Evolutionary conservation across 2,888 invertebrate genomes (phyloP), one percentile per base, ranked within the genome.

Genomic region (Luffia ferchaultella): DNA sequence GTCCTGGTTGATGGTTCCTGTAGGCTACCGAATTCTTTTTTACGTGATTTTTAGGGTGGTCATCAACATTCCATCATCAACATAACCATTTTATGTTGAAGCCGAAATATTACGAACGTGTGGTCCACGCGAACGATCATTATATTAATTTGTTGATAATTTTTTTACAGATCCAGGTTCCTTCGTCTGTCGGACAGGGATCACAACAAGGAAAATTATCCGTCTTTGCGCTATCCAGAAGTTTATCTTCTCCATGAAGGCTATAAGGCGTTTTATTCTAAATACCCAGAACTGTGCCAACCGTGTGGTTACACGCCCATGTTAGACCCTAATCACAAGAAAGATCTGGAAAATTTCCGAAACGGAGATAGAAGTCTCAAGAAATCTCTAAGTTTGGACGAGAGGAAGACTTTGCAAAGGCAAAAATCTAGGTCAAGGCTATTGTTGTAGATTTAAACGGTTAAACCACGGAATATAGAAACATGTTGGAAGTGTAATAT

Each of bases 191-290:
- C 89, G 20, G 98, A 99, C 75, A 87, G 98, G 0, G 89, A 88
- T 16, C 78, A 87, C 43, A 95, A 98, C 76, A 88, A 88, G 54
- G 90, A 91, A 49, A 85, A 86, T 54, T 98, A 97, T 74, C 98
- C 98, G 0, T 80, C 88, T 0, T 85, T 98, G 0, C 85, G 92
- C 66, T 96, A 93, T 82, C 98, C 98, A 0, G 98, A 98, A 73
- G 83, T 97, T 1, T 99, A 99, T 75, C 83, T 99, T 1, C 85
- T 99, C 18, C 93, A 96, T 64, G 95, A 95, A 9, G 82, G 82
- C 0, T 83, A 82, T 64, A 55, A 70, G 1, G 62, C 70, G 20
- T 97, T 98, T 82, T 96, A 87, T 71, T 86, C 88, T 58, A 75
- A 84, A 1, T 88, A 89, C 64, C 77, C 89, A 18, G 79, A 86